Percentiles rank a stretch among this genome's conserved stretches.
These are phyloP conservation scores for Larimichthys polyactis DNA, from an alignment of 2,113 vertebrate species.

Conservation along the genomic window DNA sequence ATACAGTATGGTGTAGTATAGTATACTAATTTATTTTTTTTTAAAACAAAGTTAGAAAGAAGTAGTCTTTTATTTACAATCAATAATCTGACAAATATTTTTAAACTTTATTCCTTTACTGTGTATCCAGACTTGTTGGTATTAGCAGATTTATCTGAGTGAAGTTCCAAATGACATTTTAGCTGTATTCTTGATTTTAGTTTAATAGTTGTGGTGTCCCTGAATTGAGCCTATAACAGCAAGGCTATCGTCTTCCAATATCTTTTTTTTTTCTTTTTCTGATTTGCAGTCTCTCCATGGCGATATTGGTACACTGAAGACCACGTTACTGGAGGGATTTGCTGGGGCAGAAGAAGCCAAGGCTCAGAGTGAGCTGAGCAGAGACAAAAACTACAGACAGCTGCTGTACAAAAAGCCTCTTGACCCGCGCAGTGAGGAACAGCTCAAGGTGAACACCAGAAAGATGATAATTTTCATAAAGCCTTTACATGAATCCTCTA, in stretches of 20 bases:
- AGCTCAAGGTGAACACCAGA: slow-evolving; percentile 90
- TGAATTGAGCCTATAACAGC: background rate
- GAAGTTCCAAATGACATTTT: background rate
- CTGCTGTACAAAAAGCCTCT: slow-evolving; percentile 94
- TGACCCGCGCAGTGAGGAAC: slow-evolving; percentile 93
- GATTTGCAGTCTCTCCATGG: slow-evolving; percentile 90
- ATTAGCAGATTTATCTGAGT: background rate
- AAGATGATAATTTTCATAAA: background rate
- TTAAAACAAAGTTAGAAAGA: background rate
- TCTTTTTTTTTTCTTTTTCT: slow-evolving; percentile 1
- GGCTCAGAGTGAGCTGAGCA: slow-evolving; percentile 88
- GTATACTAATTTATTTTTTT: too few relatives aligned
- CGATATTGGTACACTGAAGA: slow-evolving; percentile 93
- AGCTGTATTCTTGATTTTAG: background rate
- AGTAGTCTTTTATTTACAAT: background rate
- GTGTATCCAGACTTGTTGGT: background rate
- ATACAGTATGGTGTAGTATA: too few relatives aligned
- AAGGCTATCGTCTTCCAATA: background rate
- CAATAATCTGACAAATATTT: background rate
- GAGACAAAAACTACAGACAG: slow-evolving; percentile 88
- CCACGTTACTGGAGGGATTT: slow-evolving; percentile 92
- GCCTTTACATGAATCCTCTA: background rate
- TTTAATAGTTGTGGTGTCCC: background rate
- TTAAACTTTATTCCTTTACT: background rate
- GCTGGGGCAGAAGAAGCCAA: slow-evolving; percentile 92